Conservation (phyloP, 2,888 invertebrate species). For the Andricus quercusramuli region DNA sequence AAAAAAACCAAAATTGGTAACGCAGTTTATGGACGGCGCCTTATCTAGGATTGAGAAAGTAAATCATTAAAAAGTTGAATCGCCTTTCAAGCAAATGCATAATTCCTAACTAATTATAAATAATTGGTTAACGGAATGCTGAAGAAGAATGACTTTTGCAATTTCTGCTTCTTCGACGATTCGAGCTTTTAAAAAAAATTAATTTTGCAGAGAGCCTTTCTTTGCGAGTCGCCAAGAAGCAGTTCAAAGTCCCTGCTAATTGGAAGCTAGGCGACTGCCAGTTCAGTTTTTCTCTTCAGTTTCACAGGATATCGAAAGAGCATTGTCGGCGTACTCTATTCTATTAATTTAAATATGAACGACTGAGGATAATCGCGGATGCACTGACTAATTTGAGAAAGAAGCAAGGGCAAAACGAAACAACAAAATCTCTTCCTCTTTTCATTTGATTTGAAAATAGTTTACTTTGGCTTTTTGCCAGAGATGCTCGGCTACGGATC, state of each 20-base stretch:
- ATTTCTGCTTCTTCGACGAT: not conserved
- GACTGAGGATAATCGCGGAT: not conserved
- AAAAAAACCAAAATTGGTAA: too few relatives aligned
- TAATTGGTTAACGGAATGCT: not conserved
- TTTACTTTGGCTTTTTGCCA: conserved; percentile 56
- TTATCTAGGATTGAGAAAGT: too few relatives aligned
- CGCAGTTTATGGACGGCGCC: too few relatives aligned
- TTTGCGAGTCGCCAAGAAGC: not conserved
- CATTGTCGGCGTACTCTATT: not conserved
- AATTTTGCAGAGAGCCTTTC: not conserved
- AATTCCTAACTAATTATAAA: too few relatives aligned
- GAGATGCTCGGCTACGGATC: conserved; percentile 26
- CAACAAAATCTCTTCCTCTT: conserved; percentile 34
- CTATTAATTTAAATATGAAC: conserved; percentile 15
- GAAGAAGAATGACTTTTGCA: not conserved
- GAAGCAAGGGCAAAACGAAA: conserved; percentile 31
- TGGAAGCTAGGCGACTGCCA: conserved; percentile 9
- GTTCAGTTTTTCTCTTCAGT: conserved; percentile 4
- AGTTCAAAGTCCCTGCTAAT: not conserved
- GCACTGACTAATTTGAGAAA: conserved; percentile 14
- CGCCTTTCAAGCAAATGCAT: too few relatives aligned
- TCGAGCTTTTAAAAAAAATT: conserved; percentile 8
- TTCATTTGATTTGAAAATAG: conserved; percentile 57
- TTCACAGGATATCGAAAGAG: conserved; percentile 4
- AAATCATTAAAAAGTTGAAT: too few relatives aligned